Evolutionary conservation across 2,888 invertebrate genomes (phyloP).

Genomic region (Shargacucullia verbasci): DNA sequence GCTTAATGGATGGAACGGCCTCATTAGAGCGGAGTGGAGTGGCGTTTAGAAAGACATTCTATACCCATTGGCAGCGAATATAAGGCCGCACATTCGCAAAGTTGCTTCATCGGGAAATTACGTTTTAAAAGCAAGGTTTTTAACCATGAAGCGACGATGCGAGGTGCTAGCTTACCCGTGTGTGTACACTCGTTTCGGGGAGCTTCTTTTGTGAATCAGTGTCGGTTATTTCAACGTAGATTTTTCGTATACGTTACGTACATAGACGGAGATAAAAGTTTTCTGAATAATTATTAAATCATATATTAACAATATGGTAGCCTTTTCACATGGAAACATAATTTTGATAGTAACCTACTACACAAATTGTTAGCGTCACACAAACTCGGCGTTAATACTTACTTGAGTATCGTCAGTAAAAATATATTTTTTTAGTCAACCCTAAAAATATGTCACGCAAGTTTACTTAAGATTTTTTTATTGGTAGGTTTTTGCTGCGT

Average conservation of each 20-base stretch:
- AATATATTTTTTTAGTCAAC: conserved; percentile 6
- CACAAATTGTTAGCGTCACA: too few species aligned
- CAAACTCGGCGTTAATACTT: too few species aligned
- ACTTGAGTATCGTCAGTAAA: too few species aligned
- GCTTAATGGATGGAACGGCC: conserved; percentile 80
- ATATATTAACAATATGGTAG: too few species aligned
- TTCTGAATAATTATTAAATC: too few species aligned
- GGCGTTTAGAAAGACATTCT: conserved; percentile 69
- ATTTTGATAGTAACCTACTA: too few species aligned
- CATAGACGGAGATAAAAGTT: too few species aligned
- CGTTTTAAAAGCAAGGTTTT: conserved; percentile 36
- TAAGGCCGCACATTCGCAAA: conserved; percentile 46
- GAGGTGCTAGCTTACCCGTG: conserved; percentile 1
- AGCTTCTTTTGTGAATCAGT: conserved; percentile 30
- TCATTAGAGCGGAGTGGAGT: conserved; percentile 77
- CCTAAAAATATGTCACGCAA: conserved; percentile 14
- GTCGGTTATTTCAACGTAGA: conserved; percentile 17
- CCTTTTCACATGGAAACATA: too few species aligned
- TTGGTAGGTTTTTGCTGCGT: conserved; percentile 50
- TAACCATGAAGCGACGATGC: conserved; percentile 17
- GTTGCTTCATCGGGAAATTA: conserved; percentile 52
- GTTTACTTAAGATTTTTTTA: conserved; percentile 41
- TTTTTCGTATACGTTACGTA: too few species aligned
- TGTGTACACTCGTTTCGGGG: conserved; percentile 1
- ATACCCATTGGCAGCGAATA: conserved; percentile 50